Conservation (phyloP, 2,888 invertebrate species). For the Philhelius pedissequus region DNA sequence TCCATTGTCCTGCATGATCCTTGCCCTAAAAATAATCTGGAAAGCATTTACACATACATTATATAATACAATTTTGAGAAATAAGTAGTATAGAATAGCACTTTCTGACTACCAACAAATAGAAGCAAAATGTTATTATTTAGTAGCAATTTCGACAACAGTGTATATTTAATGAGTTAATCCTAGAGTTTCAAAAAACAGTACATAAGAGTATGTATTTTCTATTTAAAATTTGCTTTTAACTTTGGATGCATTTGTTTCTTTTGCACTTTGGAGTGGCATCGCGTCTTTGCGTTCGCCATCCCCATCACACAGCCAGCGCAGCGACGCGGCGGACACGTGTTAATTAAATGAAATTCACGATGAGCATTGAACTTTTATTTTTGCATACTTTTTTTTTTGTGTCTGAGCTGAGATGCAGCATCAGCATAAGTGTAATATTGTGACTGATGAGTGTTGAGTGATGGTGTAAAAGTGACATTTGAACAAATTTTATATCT, state of each 20-base stretch:
- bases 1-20: no score
- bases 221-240: constrained; percentile 12
- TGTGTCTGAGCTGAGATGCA: constrained; percentile 5
- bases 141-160: background rate
- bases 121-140: background rate
- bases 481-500: constrained; percentile 22
- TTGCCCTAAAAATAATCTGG: no score
- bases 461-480: constrained; percentile 44
- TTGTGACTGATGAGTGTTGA: constrained; percentile 13
- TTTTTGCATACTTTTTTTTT: constrained; percentile 18
- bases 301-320: background rate
- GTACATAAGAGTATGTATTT: background rate
- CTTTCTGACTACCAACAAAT: no score
- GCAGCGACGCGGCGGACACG: constrained; percentile 70
- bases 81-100: no score
- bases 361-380: constrained; percentile 67
- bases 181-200: constrained; percentile 12
- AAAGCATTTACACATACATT: no score
- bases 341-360: constrained; percentile 70
- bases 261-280: constrained; percentile 44
- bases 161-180: background rate
- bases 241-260: background rate
- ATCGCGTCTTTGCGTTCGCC: constrained; percentile 56
- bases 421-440: background rate
- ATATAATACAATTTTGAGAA: no score